Percentiles rank a stretch among this genome's conserved stretches.
Evolutionary conservation across 2,113 vertebrate genomes (phyloP).

Genomic region (Prochilodus magdalenae): DNA sequence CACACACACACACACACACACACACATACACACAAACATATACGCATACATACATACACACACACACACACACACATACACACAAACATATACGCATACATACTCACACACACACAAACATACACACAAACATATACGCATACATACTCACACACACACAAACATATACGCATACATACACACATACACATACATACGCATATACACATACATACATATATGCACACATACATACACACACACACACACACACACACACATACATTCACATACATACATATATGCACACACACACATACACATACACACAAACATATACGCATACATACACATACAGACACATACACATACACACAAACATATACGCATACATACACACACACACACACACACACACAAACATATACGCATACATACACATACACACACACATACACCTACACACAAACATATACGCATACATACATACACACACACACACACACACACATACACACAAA

Average conservation of each 20-base stretch:
- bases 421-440: slow-evolving; percentile 22
- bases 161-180: slow-evolving; percentile 16
- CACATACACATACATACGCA: slow-evolving; percentile 24
- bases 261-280: slow-evolving; percentile 24
- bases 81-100: slow-evolving; percentile 14
- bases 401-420: slow-evolving; percentile 16
- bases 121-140: too few species aligned
- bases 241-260: slow-evolving; percentile 17
- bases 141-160: slow-evolving; percentile 17
- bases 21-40: slow-evolving; percentile 17
- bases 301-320: slow-evolving; percentile 14
- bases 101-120: too few species aligned
- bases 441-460: slow-evolving; percentile 15
- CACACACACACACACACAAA: slow-evolving; percentile 22
- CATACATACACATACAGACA: slow-evolving; percentile 13
- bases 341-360: slow-evolving; percentile 13
- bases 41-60: slow-evolving; percentile 18
- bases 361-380: slow-evolving; percentile 21
- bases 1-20: slow-evolving; percentile 13
- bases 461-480: slow-evolving; percentile 7
- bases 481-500: slow-evolving; percentile 21
- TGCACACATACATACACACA: slow-evolving; percentile 12
- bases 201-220: slow-evolving; percentile 14
- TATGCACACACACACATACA: slow-evolving; percentile 27
- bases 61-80: slow-evolving; percentile 25